These are phyloP conservation scores for Furcula furcula DNA, from an alignment of 2,888 invertebrate species.

Conservation along the genomic window DNA sequence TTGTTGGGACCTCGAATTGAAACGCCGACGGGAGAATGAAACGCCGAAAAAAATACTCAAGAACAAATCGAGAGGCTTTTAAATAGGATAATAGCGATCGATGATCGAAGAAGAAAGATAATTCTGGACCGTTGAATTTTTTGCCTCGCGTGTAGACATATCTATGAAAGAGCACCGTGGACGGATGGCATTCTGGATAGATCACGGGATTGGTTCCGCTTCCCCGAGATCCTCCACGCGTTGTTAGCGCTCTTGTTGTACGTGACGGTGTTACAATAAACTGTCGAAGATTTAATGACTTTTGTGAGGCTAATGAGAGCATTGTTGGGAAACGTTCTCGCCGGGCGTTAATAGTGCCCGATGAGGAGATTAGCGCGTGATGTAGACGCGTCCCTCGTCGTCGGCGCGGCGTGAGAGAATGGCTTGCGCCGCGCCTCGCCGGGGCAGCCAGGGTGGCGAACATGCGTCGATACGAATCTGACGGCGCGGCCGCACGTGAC, in stretches of 20 bases:
- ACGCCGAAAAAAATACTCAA: slow-evolving; percentile 58
- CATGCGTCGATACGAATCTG: slow-evolving; percentile 70
- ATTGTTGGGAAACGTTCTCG: slow-evolving; percentile 65
- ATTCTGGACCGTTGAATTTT: slow-evolving; percentile 70
- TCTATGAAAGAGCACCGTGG: slow-evolving; percentile 57
- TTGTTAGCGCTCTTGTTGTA: slow-evolving; percentile 74
- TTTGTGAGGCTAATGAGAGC: slow-evolving; percentile 72
- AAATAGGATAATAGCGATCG: slow-evolving; percentile 81
- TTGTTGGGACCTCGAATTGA: slow-evolving; percentile 73
- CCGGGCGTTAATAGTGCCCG: slow-evolving; percentile 59
- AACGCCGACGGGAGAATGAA: slow-evolving; percentile 71
- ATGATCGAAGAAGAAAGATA: slow-evolving; percentile 78
- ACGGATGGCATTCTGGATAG: slow-evolving; percentile 65
- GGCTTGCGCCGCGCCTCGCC: slow-evolving; percentile 47
- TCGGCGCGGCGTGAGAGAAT: slow-evolving; percentile 62
- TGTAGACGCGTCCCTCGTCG: slow-evolving; percentile 35
- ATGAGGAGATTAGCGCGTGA: slow-evolving; percentile 57
- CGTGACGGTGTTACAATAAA: slow-evolving; percentile 68
- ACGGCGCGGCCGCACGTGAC: slow-evolving; percentile 71
- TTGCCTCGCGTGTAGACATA: slow-evolving; percentile 56
- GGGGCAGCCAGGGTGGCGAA: slow-evolving; percentile 60
- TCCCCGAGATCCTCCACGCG: slow-evolving; percentile 75
- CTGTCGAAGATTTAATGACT: slow-evolving; percentile 68
- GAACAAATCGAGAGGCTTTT: slow-evolving; percentile 80
- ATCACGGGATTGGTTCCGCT: slow-evolving; percentile 74